Conservation (phyloP, 2,797 vertebrate genomes). For the Clarias laeviceps region DNA sequence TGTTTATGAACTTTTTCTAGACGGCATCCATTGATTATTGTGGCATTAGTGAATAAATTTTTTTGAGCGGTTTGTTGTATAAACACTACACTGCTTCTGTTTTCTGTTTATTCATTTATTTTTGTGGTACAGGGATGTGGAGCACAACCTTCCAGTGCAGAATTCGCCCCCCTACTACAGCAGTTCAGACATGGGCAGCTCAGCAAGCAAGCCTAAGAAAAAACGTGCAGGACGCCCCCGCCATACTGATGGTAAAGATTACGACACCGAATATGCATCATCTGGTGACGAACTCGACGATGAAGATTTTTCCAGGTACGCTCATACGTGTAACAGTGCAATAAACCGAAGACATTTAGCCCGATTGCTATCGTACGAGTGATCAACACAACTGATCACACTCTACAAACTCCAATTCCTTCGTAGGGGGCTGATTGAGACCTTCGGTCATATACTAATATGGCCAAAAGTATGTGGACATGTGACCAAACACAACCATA, state of each 20-base stretch:
- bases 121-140: conserved; percentile 41
- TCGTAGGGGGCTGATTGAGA: neutral
- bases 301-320: conserved; percentile 83
- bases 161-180: conserved; percentile 65
- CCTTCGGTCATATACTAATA: neutral
- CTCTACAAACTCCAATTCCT: neutral
- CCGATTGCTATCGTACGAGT: neutral
- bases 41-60: neutral
- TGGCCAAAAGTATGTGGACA: neutral
- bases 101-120: neutral
- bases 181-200: conserved; percentile 69
- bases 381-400: neutral
- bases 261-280: conserved; percentile 84
- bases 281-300: conserved; percentile 90
- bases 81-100: neutral
- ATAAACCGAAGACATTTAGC: too few species aligned
- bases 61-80: too few species aligned
- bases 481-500: neutral
- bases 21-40: neutral
- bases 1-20: neutral
- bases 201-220: conserved; percentile 66
- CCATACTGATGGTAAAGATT: conserved; percentile 70
- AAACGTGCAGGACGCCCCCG: conserved; percentile 64
- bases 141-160: conserved; percentile 51
- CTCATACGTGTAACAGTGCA: neutral